Base-by-base conservation (phyloP, 2,113 vertebrate genomes). In the Cyanocitta stelleri region DNA sequence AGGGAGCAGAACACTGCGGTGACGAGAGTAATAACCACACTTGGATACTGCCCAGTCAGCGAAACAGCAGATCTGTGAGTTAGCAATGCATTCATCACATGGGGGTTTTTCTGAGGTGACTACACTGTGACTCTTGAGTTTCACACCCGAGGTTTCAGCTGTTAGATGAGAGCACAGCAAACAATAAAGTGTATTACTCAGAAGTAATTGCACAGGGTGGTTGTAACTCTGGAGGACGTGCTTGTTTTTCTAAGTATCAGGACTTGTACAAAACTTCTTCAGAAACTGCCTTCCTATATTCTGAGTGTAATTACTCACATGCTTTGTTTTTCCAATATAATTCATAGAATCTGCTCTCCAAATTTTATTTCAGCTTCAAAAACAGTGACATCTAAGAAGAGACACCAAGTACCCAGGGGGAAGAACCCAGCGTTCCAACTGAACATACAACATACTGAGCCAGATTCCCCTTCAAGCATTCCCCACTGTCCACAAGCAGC, bases 51-150 rank as follows among this genome's bases (percentile, higher is more conserved):
- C 35, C 8, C 6, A 77, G 63, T 83, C 82, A 90, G 96, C 82
- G 29, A 11, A 48, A 33, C 1, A 67, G 63, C 43, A 80, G 76
- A 26, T n/a, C 51, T 23, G 39, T 5, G 33, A 73, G 46, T 26
- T 4, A 37, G 62, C 26, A 41, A 20, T 7, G 54, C 10, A 71
- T 61, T 72, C 39, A 87, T 69, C 92, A 92, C 63, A 30, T 0
- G 7, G 35, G 76, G 69, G 32, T 81, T 62, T 16, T 91, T n/a
- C 74, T 84, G 85, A 29, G 66, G 46, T 93, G 90, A 95, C 90
- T 91, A 20, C 0, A 1, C 62, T 35, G 5, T 79, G 87, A 97
- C 88, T 93, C 66, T 16, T 5, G 46, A 88, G 90, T 46, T 85
- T 79, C 88, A 8, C 82, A 72, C 35, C 35, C 4, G 0, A 49